These are phyloP conservation scores for Unio delphinus DNA, from an alignment of 2,888 invertebrate genomes.

Conservation along the genomic window DNA sequence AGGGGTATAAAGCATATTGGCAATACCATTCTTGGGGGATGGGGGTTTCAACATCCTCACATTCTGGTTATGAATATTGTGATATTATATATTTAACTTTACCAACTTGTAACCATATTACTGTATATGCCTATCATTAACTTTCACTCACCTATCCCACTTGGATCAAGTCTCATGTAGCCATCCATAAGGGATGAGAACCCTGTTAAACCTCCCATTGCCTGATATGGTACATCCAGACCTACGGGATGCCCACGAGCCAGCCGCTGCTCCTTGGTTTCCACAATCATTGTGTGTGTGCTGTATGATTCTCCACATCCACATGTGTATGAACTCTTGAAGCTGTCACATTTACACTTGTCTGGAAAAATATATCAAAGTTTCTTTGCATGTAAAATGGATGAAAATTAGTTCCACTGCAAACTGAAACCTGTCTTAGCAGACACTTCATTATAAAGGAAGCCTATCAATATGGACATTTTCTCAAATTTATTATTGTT, in stretches of 20 bases:
- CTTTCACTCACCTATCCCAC: conserved; percentile 64
- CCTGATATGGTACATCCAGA: conserved; percentile 67
- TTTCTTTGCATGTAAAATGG: neutral
- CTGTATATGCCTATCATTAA: neutral
- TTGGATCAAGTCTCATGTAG: conserved; percentile 70
- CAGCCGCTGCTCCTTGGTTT: conserved; percentile 68
- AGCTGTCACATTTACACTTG: conserved; percentile 63
- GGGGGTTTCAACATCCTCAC: neutral
- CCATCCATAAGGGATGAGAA: conserved; percentile 71
- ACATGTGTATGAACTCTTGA: conserved; percentile 68
- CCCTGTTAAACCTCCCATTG: conserved; percentile 72
- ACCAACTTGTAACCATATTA: conserved; percentile 9
- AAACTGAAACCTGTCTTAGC: neutral
- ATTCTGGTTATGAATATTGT: neutral
- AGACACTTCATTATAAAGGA: neutral
- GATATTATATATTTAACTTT: conserved; percentile 14
- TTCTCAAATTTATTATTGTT: no score
- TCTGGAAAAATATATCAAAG: conserved; percentile 23
- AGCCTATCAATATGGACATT: no score
- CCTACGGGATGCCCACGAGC: conserved; percentile 70
- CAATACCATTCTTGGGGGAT: no score
- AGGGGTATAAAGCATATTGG: no score
- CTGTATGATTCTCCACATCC: conserved; percentile 66
- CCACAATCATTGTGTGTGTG: conserved; percentile 65
- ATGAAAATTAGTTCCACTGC: neutral